These are phyloP conservation scores for Parochlus steinenii DNA, from an alignment of 2,888 invertebrate genomes.

Conservation along the genomic window DNA sequence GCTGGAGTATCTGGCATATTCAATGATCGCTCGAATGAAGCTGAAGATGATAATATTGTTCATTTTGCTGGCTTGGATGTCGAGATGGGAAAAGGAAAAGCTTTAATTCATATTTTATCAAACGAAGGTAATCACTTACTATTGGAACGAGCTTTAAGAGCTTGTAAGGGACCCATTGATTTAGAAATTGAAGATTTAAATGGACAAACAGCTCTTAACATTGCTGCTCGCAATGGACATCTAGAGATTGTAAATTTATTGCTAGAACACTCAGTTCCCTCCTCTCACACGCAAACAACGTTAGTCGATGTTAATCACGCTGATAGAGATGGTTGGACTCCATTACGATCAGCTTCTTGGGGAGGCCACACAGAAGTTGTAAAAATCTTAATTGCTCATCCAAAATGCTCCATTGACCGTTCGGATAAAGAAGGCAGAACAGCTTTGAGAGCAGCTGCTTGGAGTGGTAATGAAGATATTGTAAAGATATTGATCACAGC, in stretches of 20 bases:
- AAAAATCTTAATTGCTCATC: slow-evolving; percentile 56
- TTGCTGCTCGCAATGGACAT: slow-evolving; percentile 67
- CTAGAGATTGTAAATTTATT: slow-evolving; percentile 50
- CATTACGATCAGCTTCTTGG: slow-evolving; percentile 85
- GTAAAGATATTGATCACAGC: slow-evolving; percentile 56
- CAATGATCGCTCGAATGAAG: slow-evolving; percentile 24
- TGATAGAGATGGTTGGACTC: slow-evolving; percentile 79
- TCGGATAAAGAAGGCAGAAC: slow-evolving; percentile 80
- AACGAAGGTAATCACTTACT: slow-evolving; percentile 56
- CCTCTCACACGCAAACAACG: no score
- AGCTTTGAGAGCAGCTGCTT: slow-evolving; percentile 76
- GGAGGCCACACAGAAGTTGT: slow-evolving; percentile 85
- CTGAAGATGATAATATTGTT: slow-evolving; percentile 27
- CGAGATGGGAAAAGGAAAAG: slow-evolving; percentile 39
- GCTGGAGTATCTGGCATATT: background rate
- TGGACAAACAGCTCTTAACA: slow-evolving; percentile 74
- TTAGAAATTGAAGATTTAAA: slow-evolving; percentile 52
- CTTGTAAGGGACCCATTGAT: slow-evolving; percentile 33
- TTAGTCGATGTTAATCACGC: slow-evolving; percentile 60
- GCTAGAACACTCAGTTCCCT: slow-evolving; percentile 19
- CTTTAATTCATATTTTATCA: slow-evolving; percentile 57
- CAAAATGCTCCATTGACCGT: slow-evolving; percentile 64
- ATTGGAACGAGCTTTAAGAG: slow-evolving; percentile 44
- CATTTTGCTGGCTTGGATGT: slow-evolving; percentile 16
- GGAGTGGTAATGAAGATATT: slow-evolving; percentile 85